These are phyloP conservation scores for Acrobasis repandana DNA, from an alignment of 2,888 invertebrate species.

Conservation along the genomic window DNA sequence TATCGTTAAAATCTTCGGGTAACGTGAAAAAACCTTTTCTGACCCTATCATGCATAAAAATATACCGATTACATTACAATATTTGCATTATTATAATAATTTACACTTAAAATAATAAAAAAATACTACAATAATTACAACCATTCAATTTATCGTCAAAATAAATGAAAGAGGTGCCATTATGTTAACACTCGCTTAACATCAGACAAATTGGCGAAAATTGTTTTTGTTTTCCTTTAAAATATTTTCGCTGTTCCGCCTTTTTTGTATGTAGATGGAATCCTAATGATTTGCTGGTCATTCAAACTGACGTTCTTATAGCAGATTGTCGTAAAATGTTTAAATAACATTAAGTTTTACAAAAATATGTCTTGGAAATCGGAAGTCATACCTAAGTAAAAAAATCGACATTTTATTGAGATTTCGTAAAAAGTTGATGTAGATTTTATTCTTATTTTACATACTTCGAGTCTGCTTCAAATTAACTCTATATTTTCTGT, in stretches of 20 bases:
- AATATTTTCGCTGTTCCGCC: slow-evolving; percentile 1
- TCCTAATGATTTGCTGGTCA: slow-evolving; percentile 2
- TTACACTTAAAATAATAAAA: background rate
- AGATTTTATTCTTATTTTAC: no score
- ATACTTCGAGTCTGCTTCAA: no score
- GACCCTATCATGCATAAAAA: no score
- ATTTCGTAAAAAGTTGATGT: no score
- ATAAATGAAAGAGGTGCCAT: background rate
- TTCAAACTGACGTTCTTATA: background rate
- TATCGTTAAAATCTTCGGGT: no score
- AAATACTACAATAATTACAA: background rate
- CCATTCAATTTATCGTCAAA: background rate
- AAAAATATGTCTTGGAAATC: no score
- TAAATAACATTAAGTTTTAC: background rate
- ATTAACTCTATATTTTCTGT: no score
- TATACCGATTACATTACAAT: no score
- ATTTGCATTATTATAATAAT: no score
- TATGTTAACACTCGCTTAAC: background rate
- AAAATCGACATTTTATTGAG: no score
- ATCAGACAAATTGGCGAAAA: background rate
- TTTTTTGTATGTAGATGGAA: slow-evolving; percentile 2
- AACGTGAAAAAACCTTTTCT: no score
- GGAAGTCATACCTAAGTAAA: no score
- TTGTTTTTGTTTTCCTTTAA: slow-evolving; percentile 1
- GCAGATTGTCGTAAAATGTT: background rate